These are phyloP conservation scores for Lerista edwardsae DNA, from an alignment of 2,797 vertebrate species.

Conservation along the genomic window DNA sequence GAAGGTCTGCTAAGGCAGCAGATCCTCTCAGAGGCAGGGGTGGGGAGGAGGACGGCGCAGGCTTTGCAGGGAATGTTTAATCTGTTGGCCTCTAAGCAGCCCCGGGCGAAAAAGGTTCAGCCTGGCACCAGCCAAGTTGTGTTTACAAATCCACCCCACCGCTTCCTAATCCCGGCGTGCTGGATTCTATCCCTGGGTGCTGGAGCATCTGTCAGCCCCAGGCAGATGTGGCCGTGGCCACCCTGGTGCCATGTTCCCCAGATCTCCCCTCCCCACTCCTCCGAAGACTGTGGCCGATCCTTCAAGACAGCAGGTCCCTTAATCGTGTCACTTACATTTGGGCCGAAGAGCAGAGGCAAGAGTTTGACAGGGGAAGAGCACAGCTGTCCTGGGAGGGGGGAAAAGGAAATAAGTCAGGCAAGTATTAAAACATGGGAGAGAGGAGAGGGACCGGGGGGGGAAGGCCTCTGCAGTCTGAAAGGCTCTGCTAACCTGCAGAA, in stretches of 20 bases:
- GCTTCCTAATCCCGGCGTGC: background rate
- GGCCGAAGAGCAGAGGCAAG: conserved; percentile 74
- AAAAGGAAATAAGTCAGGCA: conserved; percentile 60
- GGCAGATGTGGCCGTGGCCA: conserved; percentile 73
- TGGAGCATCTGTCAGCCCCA: conserved; percentile 65
- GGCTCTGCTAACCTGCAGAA: conserved; percentile 53
- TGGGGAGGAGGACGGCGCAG: conserved; percentile 41
- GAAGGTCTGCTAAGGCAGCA: conserved; percentile 35
- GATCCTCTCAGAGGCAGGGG: conserved; percentile 39
- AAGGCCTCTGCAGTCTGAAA: conserved; percentile 43
- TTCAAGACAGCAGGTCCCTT: conserved; percentile 76
- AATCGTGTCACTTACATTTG: conserved; percentile 79
- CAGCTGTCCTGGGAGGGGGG: conserved; percentile 70
- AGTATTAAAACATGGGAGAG: background rate
- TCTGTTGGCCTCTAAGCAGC: conserved; percentile 67
- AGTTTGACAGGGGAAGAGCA: conserved; percentile 79
- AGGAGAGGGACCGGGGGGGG: no score
- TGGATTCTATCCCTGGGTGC: conserved; percentile 64
- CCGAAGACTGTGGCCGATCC: conserved; percentile 76
- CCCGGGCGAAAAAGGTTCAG: conserved; percentile 65
- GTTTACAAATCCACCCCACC: conserved; percentile 56
- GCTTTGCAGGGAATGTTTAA: conserved; percentile 65
- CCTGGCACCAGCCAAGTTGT: conserved; percentile 57
- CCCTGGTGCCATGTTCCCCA: conserved; percentile 71
- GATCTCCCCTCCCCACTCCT: conserved; percentile 44